Evolutionary conservation across 1,140 invertebrate genomes (phyloP), one percentile per base, ranked within the genome.

Genomic region (Drosophila subpulchrella): DNA sequence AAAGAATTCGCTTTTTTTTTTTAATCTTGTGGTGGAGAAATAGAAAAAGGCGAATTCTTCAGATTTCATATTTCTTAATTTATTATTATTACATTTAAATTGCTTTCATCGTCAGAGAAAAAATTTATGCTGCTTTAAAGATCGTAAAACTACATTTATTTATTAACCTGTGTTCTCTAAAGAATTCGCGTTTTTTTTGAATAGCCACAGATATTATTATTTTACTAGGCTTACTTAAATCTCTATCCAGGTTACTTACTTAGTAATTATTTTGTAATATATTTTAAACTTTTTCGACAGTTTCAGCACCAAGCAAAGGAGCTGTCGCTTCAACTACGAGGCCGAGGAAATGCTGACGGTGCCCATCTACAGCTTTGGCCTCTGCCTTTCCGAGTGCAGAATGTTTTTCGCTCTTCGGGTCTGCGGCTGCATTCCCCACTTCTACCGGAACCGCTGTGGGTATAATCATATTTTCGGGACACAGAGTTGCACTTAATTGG

Each of bases 381-480:
- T 95, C 62, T 96, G 95, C 71, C 92, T 95, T 4, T 95, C 94
- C 88, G 95, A 96, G 74, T 96, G 95, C 56, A 93, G 95, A 12
- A 93, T 95, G 68, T 90, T 93, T 32, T 92, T 95, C 0, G 93
- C 94, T 36, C 73, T 94, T 8, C 90, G 93, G 59, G 93, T 94
- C 24, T 96, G 95, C 78, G 91, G 93, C 0, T 96, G 95, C 83
- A 90, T 95, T 30, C 95, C 95, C 0, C 94, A 95, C 86, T 96
- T 96, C 76, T 92, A 92, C 86, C 75, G 92, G 46, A 85, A 79
- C 67, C 65, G 36, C 15, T 75, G 92, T 92, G 63, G 81, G 86
- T 90, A 62, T 75, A 73, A 81, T 62, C 56, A 86, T 72, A 81
- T 81, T 74, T 59, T 58, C 48, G 65, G 63, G 30, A 68, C 80